Conservation (phyloP, 2,113 vertebrate species). For the Proterorhinus semilunaris region DNA sequence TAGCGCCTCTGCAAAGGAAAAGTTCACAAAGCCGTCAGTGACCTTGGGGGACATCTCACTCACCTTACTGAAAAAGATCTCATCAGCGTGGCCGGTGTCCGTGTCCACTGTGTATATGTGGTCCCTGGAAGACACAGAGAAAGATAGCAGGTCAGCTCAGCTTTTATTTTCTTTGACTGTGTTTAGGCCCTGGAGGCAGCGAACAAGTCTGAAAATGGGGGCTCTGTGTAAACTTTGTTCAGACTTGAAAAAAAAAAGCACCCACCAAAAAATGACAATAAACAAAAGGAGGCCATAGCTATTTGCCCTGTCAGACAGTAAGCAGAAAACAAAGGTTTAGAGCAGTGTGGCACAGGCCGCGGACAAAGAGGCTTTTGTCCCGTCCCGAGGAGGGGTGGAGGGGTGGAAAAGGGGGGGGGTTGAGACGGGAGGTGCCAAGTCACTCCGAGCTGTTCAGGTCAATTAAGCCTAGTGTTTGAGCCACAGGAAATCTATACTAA, state of each 20-base stretch:
- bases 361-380: conserved; percentile 79
- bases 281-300: conserved; percentile 72
- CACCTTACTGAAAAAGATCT: conserved; percentile 99
- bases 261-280: conserved; percentile 72
- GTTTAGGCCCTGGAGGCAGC: conserved; percentile 51
- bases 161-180: conserved; percentile 40
- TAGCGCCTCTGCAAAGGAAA: not conserved
- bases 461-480: conserved; percentile 79
- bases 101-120: conserved; percentile 99
- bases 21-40: conserved; percentile 7
- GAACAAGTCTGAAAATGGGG: conserved; percentile 57
- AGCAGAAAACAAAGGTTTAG: conserved; percentile 76
- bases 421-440: conserved; percentile 74
- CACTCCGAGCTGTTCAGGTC: conserved; percentile 80
- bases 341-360: conserved; percentile 60
- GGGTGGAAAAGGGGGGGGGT: conserved; percentile 43
- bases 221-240: conserved; percentile 75
- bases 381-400: conserved; percentile 35
- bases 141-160: conserved; percentile 57
- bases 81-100: conserved; percentile 87
- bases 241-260: conserved; percentile 45
- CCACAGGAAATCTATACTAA: conserved; percentile 79
- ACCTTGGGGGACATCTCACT: conserved; percentile 69
- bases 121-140: conserved; percentile 82
- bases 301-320: conserved; percentile 74